Conservation (phyloP, 2,113 vertebrate genomes). For the Archilochus colubris region DNA sequence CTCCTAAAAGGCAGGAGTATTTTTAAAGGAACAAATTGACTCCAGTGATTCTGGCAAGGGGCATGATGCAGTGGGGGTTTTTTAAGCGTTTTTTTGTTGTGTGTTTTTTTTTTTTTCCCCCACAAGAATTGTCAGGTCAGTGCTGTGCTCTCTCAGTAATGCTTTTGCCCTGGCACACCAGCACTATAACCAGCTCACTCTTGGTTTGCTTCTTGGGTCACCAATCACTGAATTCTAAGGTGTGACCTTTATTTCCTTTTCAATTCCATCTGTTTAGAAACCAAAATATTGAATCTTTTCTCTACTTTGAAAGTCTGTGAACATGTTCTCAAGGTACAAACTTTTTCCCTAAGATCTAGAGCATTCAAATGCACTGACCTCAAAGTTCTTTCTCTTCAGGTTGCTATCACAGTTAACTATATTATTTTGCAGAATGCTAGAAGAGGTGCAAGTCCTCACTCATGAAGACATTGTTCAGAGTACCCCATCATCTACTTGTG, state of each 20-base stretch:
- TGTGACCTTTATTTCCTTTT: neutral
- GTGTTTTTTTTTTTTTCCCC: neutral
- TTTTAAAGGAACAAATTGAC: neutral
- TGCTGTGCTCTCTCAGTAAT: neutral
- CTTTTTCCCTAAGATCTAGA: neutral
- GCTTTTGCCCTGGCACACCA: neutral
- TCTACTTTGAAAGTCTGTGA: neutral
- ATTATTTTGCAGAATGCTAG: neutral
- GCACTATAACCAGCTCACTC: neutral
- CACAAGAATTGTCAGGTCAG: neutral
- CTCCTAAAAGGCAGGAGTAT: neutral
- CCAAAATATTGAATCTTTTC: neutral
- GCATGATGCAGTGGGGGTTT: neutral
- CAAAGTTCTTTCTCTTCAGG: neutral
- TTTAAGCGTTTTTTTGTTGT: no score
- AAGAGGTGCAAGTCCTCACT: neutral
- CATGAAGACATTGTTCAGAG: neutral
- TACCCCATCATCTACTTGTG: neutral
- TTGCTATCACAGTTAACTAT: neutral
- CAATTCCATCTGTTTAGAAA: neutral
- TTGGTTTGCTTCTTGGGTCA: neutral
- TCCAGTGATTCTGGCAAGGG: neutral
- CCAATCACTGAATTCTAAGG: neutral
- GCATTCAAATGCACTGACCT: neutral
- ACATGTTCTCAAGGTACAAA: neutral